A percentile compares a stretch with the other conserved stretches of the same genome.
These are phyloP conservation scores for Peromyscus californicus DNA, from an alignment of 2,113 vertebrate species.

Conservation along the genomic window DNA sequence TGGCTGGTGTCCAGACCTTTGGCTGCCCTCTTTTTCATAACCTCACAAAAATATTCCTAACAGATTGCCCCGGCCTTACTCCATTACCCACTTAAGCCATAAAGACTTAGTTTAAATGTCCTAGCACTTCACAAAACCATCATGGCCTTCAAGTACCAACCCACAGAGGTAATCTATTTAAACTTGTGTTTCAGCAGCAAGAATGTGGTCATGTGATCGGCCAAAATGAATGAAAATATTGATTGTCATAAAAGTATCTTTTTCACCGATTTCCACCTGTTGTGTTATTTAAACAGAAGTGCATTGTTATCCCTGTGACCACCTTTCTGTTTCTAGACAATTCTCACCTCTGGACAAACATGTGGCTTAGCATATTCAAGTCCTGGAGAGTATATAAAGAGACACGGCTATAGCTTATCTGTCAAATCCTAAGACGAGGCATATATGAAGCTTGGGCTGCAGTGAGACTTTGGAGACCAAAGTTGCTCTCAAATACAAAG, in stretches of 20 bases:
- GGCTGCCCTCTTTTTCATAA: neutral
- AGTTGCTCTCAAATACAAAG: neutral
- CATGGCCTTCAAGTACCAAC: neutral
- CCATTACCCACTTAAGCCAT: constrained; percentile 28
- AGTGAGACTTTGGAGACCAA: neutral
- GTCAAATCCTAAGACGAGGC: neutral
- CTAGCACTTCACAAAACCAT: constrained; percentile 28
- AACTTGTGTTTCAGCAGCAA: neutral
- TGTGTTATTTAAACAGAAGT: neutral
- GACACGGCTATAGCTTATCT: neutral
- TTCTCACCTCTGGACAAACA: neutral
- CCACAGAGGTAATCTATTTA: neutral
- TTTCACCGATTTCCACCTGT: neutral
- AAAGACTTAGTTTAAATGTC: constrained; percentile 12
- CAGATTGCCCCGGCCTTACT: neutral
- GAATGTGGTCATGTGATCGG: neutral
- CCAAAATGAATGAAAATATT: neutral
- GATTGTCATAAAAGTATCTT: neutral
- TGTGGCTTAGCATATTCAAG: neutral
- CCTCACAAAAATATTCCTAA: neutral
- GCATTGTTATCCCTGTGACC: neutral
- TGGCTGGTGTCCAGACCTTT: constrained; percentile 6
- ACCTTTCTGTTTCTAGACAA: neutral
- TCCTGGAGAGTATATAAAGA: neutral
- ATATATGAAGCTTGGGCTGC: neutral